Evolutionary conservation across 1,140 invertebrate species (phyloP), one percentile per base, ranked within the genome.

Genomic region (Chlorops oryzae): DNA sequence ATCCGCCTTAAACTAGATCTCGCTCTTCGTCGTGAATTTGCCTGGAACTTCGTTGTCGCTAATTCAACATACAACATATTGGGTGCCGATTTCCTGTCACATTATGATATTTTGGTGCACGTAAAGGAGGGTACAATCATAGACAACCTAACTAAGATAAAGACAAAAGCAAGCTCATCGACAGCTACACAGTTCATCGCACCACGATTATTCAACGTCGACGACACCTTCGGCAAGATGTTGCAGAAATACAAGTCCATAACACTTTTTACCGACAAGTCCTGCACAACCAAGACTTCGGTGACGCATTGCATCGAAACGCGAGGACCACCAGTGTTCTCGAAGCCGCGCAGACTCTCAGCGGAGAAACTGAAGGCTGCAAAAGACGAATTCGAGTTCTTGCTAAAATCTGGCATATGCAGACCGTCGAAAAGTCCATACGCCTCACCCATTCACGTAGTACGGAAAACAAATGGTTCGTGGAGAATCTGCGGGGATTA

Each of bases 401-500:
- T 56, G 28, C 13, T 56, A n/a, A 25, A 52, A 17, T 5, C 9
- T 13, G 70, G 70, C 6, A 66, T 71, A n/a, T 58, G 64, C 22
- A 57, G 69, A 5, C 68, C 59, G 3, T 73, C 71, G 0, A 59
- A 58, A 10, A 65, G 61, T 51, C 51, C 69, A n/a, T 78, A 74
- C 74, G 60, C 75, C 7, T 69, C 63, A 5, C 72, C 75, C 12
- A 43, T 77, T 5, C 68, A 75, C 47, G 61, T 79, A 35, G 69
- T 55, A 52, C 5, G 76, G 46, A 55, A 63, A 35, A 56, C 65
- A 47, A 68, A 63, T 3, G 50, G 56, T 0, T 24, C 44, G 24
- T 74, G 62, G 57, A 49, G 74, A 3, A 58, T 65, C 1, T 73
- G 65, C 48, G 70, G 75, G 0, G 76, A 78, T 57, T 79, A 74